Base-by-base conservation (phyloP, 1,140 invertebrate genomes). In the Drosophila repletoides region DNA sequence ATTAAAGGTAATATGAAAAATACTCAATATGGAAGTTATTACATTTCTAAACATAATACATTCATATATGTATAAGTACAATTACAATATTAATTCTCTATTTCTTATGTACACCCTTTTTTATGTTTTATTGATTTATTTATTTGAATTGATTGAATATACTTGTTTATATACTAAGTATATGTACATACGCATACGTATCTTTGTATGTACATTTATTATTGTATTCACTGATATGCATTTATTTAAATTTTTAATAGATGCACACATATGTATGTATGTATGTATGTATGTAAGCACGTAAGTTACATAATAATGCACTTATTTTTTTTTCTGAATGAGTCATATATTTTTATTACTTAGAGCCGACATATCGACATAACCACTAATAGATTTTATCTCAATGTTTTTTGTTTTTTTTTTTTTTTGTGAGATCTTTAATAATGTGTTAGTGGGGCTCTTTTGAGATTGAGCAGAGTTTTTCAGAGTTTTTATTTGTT, bases 11-110 rank as follows among this genome's bases (percentile, higher is more conserved):
- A 80, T 80, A 80, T 80, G 76, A 80, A 80, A 80, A 80, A 80
- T 80, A 88, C 70, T 81, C 74, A 86, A 73, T 88, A 86, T 86
- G 76, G 75, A 88, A 87, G 80, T 88, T 81, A 86, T 63, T 76
- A 76, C 65, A 69, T 73, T 83, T 65, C 72, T 83, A 83, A 83
- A 76, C 72, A 72, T 83, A 72, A 55, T 73, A 77, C 59, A 72
- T 64, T 59, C 38, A 49, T 28, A 22, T 31, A 46, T 56, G 17
- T 36, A 48, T 58, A 49, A 72, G 64, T 45, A 61, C 64, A 52
- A 51, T 81, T 66, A 75, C 55, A 75, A 61, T 80, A 72, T 68
- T 76, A 74, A 71, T 66, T 63, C 60, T 71, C 61, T 67, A n/a
- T n/a, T n/a, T 21, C 59, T 68, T 83, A 81, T 74, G 38, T 77